These are phyloP conservation scores for Bos taurus DNA, from an alignment of 2,113 vertebrate genomes.

Conservation along the genomic window ARS-UCD2.0 NC_037340.1:82132001-82132500, in stretches of 20 bases:
- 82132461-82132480: no score
- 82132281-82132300: not conserved
- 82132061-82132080: not conserved
- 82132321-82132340: not conserved
- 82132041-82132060: not conserved
- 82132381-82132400: accelerated
- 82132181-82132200: not conserved
- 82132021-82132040: accelerated
- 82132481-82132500: no score
- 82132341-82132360: not conserved
- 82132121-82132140: not conserved
- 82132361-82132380: not conserved
- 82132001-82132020: not conserved
- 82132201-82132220: not conserved
- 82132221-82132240: not conserved
- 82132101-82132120: not conserved
- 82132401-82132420: not conserved
- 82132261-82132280: not conserved
- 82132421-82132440: not conserved
- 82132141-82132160: no score
- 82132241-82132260: not conserved
- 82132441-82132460: not conserved
- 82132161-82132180: not conserved
- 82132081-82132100: not conserved
- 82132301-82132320: not conserved